phyloP scores from a whole-genome alignment of 2,888 invertebrate genomes.

The Ochropleura leucogaster region DNA sequence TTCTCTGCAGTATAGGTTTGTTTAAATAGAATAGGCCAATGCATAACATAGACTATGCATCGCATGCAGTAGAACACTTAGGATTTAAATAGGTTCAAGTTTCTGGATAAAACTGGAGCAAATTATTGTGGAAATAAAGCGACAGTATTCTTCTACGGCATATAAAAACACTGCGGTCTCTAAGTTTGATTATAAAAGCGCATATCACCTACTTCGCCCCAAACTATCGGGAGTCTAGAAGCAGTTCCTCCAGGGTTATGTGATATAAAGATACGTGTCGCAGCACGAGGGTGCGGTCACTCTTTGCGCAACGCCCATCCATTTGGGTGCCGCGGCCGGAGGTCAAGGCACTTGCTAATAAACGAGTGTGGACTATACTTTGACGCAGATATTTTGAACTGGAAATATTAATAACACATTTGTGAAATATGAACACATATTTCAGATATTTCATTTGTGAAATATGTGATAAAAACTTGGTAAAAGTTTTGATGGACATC shows the following conservation, averaged over 20 bases:
- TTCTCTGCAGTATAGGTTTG: background rate
- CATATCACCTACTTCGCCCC: background rate
- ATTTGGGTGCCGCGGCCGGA: slow-evolving; percentile 25
- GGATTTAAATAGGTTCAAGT: background rate
- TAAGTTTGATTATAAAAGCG: background rate
- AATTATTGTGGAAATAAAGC: background rate
- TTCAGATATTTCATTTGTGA: background rate
- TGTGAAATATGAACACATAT: background rate
- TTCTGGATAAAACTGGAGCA: background rate
- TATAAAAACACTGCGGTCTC: background rate
- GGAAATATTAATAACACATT: background rate
- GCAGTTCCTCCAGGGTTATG: slow-evolving; percentile 31
- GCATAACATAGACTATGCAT: background rate
- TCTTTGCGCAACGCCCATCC: slow-evolving; percentile 52
- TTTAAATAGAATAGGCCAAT: background rate
- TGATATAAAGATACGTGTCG: slow-evolving; percentile 51
- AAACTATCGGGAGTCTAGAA: slow-evolving; percentile 22
- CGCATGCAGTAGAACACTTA: background rate
- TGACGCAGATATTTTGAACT: background rate
- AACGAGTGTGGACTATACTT: slow-evolving; percentile 19
- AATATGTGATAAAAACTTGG: background rate
- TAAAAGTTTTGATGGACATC: background rate
- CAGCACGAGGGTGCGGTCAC: slow-evolving; percentile 30
- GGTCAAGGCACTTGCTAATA: slow-evolving; percentile 54
- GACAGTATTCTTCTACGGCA: background rate